These are phyloP conservation scores for Neodiprion virginianus DNA, from an alignment of 1,140 invertebrate species.

Conservation along the genomic window DNA sequence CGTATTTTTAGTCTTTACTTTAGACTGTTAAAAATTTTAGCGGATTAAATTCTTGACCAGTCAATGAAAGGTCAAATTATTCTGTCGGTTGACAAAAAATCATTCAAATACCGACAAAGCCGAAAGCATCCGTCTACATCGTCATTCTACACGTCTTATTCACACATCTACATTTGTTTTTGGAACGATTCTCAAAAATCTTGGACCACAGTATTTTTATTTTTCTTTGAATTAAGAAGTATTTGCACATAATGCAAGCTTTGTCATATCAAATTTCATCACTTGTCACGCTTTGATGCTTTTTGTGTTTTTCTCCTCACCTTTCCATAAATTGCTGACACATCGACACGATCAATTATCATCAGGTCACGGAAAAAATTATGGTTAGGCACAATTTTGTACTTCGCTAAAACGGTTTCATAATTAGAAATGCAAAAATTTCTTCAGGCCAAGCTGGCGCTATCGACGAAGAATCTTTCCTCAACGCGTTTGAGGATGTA, in stretches of 20 bases:
- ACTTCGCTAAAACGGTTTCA: not conserved
- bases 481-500: conserved; percentile 84
- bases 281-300: too few relatives aligned
- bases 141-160: too few relatives aligned
- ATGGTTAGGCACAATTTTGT: conserved; percentile 13
- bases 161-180: too few relatives aligned
- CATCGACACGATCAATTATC: not conserved
- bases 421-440: conserved; percentile 18
- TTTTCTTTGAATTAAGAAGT: conserved; percentile 15
- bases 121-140: too few relatives aligned
- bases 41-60: not conserved
- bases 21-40: not conserved
- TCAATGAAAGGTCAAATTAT: not conserved
- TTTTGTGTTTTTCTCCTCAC: too few relatives aligned
- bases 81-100: not conserved
- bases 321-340: too few relatives aligned
- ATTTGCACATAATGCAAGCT: conserved; percentile 4
- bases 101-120: too few relatives aligned
- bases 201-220: not conserved
- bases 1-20: not conserved
- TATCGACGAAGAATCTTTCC: conserved; percentile 88
- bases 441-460: conserved; percentile 74
- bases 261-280: conserved; percentile 11
- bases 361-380: conserved; percentile 24
- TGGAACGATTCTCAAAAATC: too few relatives aligned